These are phyloP conservation scores for Pseudopleuronectes americanus DNA, from an alignment of 2,797 vertebrate genomes.

Conservation along the genomic window DNA sequence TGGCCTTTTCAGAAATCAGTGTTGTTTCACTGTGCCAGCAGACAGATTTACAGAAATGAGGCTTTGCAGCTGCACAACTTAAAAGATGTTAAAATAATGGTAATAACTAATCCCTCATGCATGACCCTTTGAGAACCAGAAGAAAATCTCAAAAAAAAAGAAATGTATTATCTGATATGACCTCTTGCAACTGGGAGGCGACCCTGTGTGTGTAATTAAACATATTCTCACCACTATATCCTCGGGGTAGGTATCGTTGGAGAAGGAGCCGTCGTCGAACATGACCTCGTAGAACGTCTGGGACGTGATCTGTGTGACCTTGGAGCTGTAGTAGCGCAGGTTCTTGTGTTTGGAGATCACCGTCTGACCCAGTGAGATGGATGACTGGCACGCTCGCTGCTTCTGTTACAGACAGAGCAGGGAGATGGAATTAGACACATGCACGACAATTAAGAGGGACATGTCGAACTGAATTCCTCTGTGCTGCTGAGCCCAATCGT, in stretches of 20 bases:
- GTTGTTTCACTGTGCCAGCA: background rate
- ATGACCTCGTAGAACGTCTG: conserved; percentile 96
- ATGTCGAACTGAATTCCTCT: background rate
- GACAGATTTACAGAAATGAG: conserved; percentile 7
- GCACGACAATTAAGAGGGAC: background rate
- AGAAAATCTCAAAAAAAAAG: background rate
- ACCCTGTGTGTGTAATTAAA: conserved; percentile 52
- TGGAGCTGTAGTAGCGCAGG: conserved; percentile 95
- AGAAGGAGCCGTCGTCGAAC: conserved; percentile 98
- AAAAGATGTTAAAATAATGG: background rate
- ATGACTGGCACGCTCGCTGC: conserved; percentile 83
- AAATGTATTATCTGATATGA: conserved; percentile 19
- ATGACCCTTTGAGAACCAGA: background rate
- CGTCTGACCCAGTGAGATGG: conserved; percentile 91
- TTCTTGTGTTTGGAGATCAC: conserved; percentile 97
- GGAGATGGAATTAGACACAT: conserved; percentile 39
- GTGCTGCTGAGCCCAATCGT: too few relatives aligned
- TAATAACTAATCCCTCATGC: background rate
- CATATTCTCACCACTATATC: conserved; percentile 93
- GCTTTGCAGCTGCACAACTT: conserved; percentile 3
- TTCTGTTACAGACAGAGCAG: conserved; percentile 79
- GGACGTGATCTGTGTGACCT: conserved; percentile 89
- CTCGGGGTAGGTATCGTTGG: conserved; percentile 96
- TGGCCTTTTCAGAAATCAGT: conserved; percentile 9
- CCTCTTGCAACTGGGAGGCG: conserved; percentile 20